These are phyloP conservation scores for Mesorhabditis sp. DNA, from an alignment of 2,888 invertebrate genomes.

Conservation along the genomic window DNA sequence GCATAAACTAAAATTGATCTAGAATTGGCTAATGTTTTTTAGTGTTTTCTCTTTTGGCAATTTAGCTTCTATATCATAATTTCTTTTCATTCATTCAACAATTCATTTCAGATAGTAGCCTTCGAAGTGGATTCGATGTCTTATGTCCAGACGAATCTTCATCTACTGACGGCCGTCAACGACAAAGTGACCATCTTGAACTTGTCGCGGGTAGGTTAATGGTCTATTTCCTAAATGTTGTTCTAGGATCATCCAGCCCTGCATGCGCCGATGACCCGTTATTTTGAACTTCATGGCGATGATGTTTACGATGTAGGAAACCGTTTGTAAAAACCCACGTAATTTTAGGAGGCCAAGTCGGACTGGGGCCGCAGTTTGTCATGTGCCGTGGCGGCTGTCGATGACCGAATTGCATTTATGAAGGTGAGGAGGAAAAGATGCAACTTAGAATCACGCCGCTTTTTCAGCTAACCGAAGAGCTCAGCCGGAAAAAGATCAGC, in stretches of 20 bases:
- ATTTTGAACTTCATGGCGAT: neutral
- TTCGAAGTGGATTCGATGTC: constrained; percentile 22
- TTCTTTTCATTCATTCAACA: neutral
- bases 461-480: constrained; percentile 29
- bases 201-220: constrained; percentile 9
- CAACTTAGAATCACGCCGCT: neutral
- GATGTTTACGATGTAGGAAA: neutral
- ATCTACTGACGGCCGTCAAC: constrained; percentile 19
- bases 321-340: neutral
- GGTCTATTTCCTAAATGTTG: neutral
- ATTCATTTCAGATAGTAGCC: constrained; percentile 23
- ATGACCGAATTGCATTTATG: constrained; percentile 47
- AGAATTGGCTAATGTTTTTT: neutral
- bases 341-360: neutral
- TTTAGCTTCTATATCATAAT: neutral
- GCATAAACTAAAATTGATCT: neutral
- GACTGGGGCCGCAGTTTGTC: constrained; percentile 20
- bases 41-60: neutral
- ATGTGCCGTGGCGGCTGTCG: constrained; percentile 43
- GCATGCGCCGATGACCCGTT: neutral
- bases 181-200: constrained; percentile 13
- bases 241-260: constrained; percentile 6
- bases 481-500: constrained; percentile 34
- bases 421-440: constrained; percentile 11
- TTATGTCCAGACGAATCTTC: constrained; percentile 20